A percentile compares a stretch with the other conserved stretches of the same genome.
These are phyloP conservation scores for Halisarca cf. caerulea DNA, from an alignment of 37 sponge, comb jelly and placozoan species.

Conservation along the genomic window DNA sequence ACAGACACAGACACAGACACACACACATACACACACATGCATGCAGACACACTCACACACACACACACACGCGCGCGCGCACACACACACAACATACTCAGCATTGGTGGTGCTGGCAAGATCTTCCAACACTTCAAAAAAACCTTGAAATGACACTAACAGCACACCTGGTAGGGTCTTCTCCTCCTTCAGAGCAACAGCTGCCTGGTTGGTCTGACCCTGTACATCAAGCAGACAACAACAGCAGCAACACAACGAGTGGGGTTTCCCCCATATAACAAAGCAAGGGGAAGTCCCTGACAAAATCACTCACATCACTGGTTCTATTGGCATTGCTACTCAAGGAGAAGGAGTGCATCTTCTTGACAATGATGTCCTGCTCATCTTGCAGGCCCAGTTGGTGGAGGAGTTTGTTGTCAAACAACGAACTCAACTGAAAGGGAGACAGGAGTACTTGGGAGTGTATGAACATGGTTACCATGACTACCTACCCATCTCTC, in stretches of 20 bases:
- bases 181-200: slow-evolving; percentile 55
- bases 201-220: background rate
- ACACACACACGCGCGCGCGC: too few species aligned
- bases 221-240: too few species aligned
- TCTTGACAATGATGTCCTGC: slow-evolving; percentile 61
- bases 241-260: too few species aligned
- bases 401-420: slow-evolving; percentile 72
- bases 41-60: too few species aligned
- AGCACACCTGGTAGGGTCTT: slow-evolving; percentile 67
- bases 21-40: too few species aligned
- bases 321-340: background rate
- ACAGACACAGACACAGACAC: too few species aligned
- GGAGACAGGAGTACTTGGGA: background rate
- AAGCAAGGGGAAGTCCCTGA: too few species aligned
- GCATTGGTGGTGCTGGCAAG: slow-evolving; percentile 56
- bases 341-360: background rate
- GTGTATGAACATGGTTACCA: background rate
- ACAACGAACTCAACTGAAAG: slow-evolving; percentile 35
- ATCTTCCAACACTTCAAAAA: slow-evolving; percentile 68
- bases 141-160: slow-evolving; percentile 31
- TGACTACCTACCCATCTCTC: slow-evolving; percentile 66
- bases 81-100: too few species aligned
- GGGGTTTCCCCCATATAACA: too few species aligned
- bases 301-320: slow-evolving; percentile 4
- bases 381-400: slow-evolving; percentile 75